A percentile compares a stretch with the other conserved stretches of the same genome.
Evolutionary conservation across 2,888 invertebrate genomes (phyloP).

Genomic region (Scotopteryx bipunctaria): DNA sequence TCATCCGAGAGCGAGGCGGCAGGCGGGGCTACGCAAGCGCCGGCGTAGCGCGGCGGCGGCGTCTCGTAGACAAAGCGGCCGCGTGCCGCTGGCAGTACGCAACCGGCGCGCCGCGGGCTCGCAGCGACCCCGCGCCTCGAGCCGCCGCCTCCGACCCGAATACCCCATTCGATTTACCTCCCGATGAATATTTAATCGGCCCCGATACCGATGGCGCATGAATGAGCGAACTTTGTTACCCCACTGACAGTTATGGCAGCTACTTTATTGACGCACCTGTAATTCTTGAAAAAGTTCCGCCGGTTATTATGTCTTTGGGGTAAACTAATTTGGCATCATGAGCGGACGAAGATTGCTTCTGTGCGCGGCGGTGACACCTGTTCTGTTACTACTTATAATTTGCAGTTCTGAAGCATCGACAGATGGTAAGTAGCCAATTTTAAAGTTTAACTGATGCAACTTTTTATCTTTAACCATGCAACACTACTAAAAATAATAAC

Average conservation of each 20-base stretch:
- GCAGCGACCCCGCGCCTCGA: slow-evolving; percentile 50
- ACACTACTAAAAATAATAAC: too few species aligned
- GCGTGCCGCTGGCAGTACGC: slow-evolving; percentile 53
- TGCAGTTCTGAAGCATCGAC: slow-evolving; percentile 61
- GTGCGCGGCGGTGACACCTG: slow-evolving; percentile 55
- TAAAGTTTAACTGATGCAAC: slow-evolving; percentile 14
- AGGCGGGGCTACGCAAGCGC: slow-evolving; percentile 80
- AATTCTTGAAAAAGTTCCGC: slow-evolving; percentile 62
- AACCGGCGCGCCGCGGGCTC: slow-evolving; percentile 59
- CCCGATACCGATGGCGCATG: slow-evolving; percentile 67
- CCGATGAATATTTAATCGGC: slow-evolving; percentile 75
- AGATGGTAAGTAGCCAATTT: slow-evolving; percentile 68
- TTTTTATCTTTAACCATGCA: too few species aligned
- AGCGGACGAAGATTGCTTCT: slow-evolving; percentile 59
- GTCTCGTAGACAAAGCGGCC: slow-evolving; percentile 55
- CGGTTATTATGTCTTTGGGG: slow-evolving; percentile 64
- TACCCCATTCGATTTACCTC: slow-evolving; percentile 62
- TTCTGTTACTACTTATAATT: slow-evolving; percentile 60
- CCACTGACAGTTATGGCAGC: slow-evolving; percentile 61
- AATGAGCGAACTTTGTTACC: slow-evolving; percentile 66
- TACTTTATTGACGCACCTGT: slow-evolving; percentile 60
- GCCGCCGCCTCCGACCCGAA: slow-evolving; percentile 48
- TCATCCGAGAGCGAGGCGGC: slow-evolving; percentile 71
- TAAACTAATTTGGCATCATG: slow-evolving; percentile 69
- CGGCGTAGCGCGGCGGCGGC: slow-evolving; percentile 45